A percentile compares a stretch with the other conserved stretches of the same genome.
Conservation (phyloP, 1,140 invertebrate species). For the Atta colombica region DNA sequence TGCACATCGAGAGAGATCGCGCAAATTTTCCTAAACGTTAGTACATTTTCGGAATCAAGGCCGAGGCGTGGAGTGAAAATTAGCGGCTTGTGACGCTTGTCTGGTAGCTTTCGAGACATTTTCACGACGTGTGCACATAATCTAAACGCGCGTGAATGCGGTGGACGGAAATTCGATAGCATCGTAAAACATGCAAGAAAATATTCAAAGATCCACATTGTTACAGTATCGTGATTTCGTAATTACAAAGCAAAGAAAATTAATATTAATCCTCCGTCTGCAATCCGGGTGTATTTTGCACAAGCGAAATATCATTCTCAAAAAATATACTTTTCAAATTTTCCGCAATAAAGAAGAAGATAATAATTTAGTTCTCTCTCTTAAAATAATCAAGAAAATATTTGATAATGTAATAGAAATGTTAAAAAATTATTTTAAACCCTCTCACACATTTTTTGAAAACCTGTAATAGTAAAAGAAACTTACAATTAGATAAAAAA, state of each 20-base stretch:
- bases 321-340: too few relatives aligned
- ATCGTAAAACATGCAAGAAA: neutral
- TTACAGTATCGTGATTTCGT: neutral
- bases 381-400: too few relatives aligned
- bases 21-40: conserved; percentile 5
- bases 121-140: conserved; percentile 34
- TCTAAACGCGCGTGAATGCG: neutral
- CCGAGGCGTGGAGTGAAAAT: conserved; percentile 35
- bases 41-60: conserved; percentile 49
- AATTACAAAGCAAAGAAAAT: neutral
- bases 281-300: too few relatives aligned
- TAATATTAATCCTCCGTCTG: neutral
- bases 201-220: neutral
- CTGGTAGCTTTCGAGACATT: conserved; percentile 24
- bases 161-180: conserved; percentile 39
- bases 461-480: too few relatives aligned
- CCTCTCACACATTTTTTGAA: too few relatives aligned
- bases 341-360: too few relatives aligned
- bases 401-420: too few relatives aligned
- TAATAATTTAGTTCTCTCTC: too few relatives aligned
- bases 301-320: too few relatives aligned
- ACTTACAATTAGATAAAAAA: too few relatives aligned
- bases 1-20: neutral
- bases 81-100: conserved; percentile 30
- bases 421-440: too few relatives aligned